Base-by-base conservation (phyloP, 2,797 vertebrate species). In the Poeciliopsis gracilis region DNA sequence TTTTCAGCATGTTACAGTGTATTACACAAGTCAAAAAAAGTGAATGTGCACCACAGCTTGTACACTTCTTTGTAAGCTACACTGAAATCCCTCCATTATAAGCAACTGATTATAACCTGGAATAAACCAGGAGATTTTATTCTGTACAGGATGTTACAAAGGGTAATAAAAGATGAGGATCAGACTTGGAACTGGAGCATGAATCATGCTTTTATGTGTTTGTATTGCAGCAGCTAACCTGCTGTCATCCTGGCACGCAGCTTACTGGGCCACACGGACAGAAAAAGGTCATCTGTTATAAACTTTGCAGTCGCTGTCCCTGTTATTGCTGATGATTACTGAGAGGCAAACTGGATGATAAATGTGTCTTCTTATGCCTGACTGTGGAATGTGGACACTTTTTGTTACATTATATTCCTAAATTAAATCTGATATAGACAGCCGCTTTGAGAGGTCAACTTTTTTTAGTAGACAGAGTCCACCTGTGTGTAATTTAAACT, bases 71-170 rank as follows among this genome's bases (percentile, higher is more conserved):
- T 63, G 30, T 66, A 41, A 25, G 63, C 63, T 41, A 15, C 38
- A 25, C 38, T n/a, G 20, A 43, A 69, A 25, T 69, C 36, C 36
- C 63, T 41, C 38, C 66, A 43, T 69, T 25, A 11, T 69, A 11
- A 67, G 18, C 20, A 41, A 38, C 61, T 36, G 16, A 25, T 66
- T 16, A 36, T 41, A 25, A 70, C 67, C 67, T 70, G 43, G 45
- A 70, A 28, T 46, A 46, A 45, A 45, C 18, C 51, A 70, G 41
- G 10, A 59, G 72, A 79, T 73, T 84, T 71, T 66, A 86, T 73
- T 80, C 41, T 15, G 38, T 69, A 45, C 41, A 45, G 66, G 12
- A 69, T 3, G 25, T 70, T 28, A 28, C 38, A 15, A 43, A 43
- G 11, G 38, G 20, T 43, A 69, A 69, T 69, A 43, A 69, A 69